phyloP scores from a whole-genome alignment of 2,113 vertebrate species.

The Otus sunia region DNA sequence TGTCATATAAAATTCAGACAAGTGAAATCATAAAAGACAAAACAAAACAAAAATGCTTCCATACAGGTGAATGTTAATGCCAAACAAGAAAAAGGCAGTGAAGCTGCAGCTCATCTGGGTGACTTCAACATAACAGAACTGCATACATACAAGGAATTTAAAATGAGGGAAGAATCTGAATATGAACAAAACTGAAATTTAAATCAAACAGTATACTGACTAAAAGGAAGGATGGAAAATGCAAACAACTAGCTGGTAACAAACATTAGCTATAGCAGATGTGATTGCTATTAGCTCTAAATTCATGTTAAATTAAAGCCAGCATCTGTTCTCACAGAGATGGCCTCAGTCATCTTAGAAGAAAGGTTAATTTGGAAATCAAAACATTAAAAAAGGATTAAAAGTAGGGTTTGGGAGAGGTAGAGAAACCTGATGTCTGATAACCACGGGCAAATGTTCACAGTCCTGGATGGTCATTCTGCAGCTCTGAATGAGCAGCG shows the following conservation, averaged over 20 bases:
- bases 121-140: not conserved
- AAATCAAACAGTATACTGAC: not conserved
- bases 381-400: not conserved
- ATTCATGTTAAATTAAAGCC: not conserved
- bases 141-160: not conserved
- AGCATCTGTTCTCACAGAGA: not conserved
- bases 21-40: constrained; percentile 9
- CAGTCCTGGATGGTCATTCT: not conserved
- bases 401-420: not conserved
- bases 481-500: not conserved
- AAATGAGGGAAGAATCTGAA: not conserved
- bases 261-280: not conserved
- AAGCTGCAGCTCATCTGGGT: not conserved
- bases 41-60: not conserved
- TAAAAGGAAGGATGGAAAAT: not conserved
- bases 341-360: not conserved
- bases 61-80: not conserved
- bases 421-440: not conserved
- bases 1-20: not conserved
- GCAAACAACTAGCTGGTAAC: not conserved
- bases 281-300: not conserved
- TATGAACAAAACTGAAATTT: not conserved
- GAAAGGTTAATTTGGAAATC: not conserved
- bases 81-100: not conserved
- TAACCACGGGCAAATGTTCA: not conserved